Conservation (phyloP, 2,113 vertebrate species). For the Peucedramus taeniatus region DNA sequence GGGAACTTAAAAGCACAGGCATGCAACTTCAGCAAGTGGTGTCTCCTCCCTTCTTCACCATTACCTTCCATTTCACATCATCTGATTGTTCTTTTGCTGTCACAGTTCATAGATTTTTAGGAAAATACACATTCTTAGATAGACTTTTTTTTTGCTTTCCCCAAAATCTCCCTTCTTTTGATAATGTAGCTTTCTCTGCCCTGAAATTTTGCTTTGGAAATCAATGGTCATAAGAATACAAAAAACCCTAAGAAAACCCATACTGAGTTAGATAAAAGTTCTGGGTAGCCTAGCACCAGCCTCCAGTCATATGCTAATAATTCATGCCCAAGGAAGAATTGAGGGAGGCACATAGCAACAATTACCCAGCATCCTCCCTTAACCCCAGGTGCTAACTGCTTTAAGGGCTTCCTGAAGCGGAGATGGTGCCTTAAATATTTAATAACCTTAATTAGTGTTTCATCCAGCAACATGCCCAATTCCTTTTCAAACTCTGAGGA, state of each 20-base stretch:
- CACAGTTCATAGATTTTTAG: background rate
- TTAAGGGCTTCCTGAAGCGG: background rate
- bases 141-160: background rate
- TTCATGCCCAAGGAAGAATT: background rate
- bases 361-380: background rate
- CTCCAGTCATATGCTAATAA: background rate
- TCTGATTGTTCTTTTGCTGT: background rate
- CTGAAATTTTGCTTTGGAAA: background rate
- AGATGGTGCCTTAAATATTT: background rate
- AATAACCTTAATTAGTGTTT: background rate
- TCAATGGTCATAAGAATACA: background rate
- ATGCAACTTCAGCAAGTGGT: background rate
- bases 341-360: background rate
- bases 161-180: background rate
- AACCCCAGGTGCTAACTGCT: background rate
- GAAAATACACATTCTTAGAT: background rate
- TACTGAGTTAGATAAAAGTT: background rate
- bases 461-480: background rate
- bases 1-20: background rate
- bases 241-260: background rate
- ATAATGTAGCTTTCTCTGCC: background rate
- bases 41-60: background rate
- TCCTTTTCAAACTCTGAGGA: background rate
- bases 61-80: background rate
- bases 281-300: background rate